phyloP scores from a whole-genome alignment of 2,113 vertebrate species.

The Proterorhinus semilunaris region DNA sequence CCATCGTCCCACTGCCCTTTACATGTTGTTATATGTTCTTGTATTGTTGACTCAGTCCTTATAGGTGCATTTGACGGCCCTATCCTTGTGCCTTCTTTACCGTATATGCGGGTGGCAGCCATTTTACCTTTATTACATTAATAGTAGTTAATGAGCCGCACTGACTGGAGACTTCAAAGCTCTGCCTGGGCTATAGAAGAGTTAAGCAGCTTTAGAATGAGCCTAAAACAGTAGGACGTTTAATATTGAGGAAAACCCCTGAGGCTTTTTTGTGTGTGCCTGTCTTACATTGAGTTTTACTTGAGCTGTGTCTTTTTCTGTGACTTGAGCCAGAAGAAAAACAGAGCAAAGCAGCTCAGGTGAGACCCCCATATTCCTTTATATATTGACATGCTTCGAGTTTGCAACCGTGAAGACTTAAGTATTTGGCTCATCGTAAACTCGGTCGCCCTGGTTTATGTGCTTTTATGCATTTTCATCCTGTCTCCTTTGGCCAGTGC shows the following conservation, averaged over 20 bases:
- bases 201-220: slow-evolving; percentile 72
- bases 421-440: slow-evolving; percentile 37
- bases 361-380: slow-evolving; percentile 47
- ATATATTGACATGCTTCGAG: slow-evolving; percentile 48
- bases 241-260: slow-evolving; percentile 62
- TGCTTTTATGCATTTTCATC: background rate
- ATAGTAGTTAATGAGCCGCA: slow-evolving; percentile 58
- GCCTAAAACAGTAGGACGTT: slow-evolving; percentile 63
- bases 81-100: slow-evolving; percentile 12
- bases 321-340: slow-evolving; percentile 51
- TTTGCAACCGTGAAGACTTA: slow-evolving; percentile 37
- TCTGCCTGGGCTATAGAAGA: slow-evolving; percentile 36
- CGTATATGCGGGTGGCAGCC: slow-evolving; percentile 31
- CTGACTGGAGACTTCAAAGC: slow-evolving; percentile 5
- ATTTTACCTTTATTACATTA: slow-evolving; percentile 61
- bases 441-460: background rate
- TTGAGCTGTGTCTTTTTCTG: slow-evolving; percentile 33
- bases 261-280: slow-evolving; percentile 33
- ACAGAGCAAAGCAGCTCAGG: slow-evolving; percentile 51
- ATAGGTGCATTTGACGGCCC: background rate
- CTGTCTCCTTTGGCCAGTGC: too few relatives aligned
- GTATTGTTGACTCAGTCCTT: background rate
- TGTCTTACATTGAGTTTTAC: slow-evolving; percentile 45
- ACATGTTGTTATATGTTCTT: too few relatives aligned
- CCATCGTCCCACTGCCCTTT: too few relatives aligned